These are phyloP conservation scores for Campoletis sonorensis DNA, from an alignment of 1,140 invertebrate genomes.

Conservation along the genomic window DNA sequence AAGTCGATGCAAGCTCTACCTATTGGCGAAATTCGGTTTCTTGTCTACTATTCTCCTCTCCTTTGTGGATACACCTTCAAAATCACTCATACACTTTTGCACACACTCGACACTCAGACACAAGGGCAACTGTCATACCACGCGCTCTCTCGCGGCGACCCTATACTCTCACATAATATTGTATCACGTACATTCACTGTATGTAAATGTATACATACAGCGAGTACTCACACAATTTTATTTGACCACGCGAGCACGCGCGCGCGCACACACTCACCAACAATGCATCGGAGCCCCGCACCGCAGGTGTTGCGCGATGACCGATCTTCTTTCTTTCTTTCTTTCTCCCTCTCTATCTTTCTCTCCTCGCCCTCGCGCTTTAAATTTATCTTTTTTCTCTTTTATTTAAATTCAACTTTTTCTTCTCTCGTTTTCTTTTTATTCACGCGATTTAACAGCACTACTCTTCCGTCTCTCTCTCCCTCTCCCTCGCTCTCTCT, in stretches of 20 bases:
- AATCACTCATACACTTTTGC: background rate
- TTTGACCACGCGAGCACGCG: constrained; percentile 45
- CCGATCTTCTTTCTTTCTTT: constrained; percentile 63
- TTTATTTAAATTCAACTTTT: constrained; percentile 29
- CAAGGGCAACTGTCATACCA: background rate
- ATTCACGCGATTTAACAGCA: constrained; percentile 42
- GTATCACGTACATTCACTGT: background rate
- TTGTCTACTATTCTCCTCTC: background rate
- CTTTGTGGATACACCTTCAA: constrained; percentile 15
- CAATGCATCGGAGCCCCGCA: constrained; percentile 62
- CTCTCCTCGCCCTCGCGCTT: constrained; percentile 41
- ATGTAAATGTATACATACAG: constrained; percentile 16
- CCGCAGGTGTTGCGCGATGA: constrained; percentile 56
- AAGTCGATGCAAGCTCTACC: no score
- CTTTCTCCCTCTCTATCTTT: no score
- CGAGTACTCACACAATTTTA: constrained; percentile 27
- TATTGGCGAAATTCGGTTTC: no score
- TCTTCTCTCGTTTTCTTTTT: constrained; percentile 47
- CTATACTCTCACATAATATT: constrained; percentile 33
- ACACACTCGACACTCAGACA: constrained; percentile 1
- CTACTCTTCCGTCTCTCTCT: constrained; percentile 29
- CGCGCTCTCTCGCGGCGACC: constrained; percentile 38
- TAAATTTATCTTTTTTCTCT: background rate
- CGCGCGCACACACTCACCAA: constrained; percentile 64
- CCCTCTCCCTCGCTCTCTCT: no score